phyloP scores from a whole-genome alignment of 1,140 invertebrate species.

The Lanistes nyassanus region DNA sequence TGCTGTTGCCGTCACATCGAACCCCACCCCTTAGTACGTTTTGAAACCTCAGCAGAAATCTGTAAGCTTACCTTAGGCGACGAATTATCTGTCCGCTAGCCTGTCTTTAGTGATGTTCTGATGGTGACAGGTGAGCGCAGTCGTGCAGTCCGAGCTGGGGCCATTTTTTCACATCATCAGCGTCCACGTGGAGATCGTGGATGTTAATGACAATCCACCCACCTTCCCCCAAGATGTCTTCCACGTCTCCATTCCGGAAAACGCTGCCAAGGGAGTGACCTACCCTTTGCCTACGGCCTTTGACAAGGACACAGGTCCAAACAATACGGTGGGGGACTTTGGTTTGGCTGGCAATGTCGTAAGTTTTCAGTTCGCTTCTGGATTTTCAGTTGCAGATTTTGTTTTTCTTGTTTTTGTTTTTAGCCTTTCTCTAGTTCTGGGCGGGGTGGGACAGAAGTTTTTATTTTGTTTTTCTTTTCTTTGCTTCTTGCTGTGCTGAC shows the following conservation, averaged over 20 bases:
- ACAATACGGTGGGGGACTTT: constrained; percentile 32
- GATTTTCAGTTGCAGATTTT: no score
- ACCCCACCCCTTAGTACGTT: no score
- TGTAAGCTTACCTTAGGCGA: no score
- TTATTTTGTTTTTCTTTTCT: no score
- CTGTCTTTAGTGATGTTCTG: no score
- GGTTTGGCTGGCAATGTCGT: background rate
- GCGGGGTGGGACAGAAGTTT: no score
- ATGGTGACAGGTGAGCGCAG: constrained; percentile 30
- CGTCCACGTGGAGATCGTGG: constrained; percentile 84
- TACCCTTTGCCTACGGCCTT: constrained; percentile 39
- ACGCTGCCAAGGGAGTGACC: constrained; percentile 19
- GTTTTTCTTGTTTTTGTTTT: no score
- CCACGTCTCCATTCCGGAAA: constrained; percentile 55
- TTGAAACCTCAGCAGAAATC: no score
- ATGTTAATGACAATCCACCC: constrained; percentile 93
- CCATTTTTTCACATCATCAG: constrained; percentile 31
- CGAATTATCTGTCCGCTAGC: no score
- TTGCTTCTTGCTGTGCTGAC: no score
- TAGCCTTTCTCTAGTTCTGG: no score
- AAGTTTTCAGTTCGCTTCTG: background rate
- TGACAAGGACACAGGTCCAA: constrained; percentile 36
- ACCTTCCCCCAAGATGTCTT: constrained; percentile 82
- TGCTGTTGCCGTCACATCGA: no score
- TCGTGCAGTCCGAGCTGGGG: constrained; percentile 33